Conservation (phyloP, 1,140 invertebrate genomes). For the Aleiodes sp. region DNA sequence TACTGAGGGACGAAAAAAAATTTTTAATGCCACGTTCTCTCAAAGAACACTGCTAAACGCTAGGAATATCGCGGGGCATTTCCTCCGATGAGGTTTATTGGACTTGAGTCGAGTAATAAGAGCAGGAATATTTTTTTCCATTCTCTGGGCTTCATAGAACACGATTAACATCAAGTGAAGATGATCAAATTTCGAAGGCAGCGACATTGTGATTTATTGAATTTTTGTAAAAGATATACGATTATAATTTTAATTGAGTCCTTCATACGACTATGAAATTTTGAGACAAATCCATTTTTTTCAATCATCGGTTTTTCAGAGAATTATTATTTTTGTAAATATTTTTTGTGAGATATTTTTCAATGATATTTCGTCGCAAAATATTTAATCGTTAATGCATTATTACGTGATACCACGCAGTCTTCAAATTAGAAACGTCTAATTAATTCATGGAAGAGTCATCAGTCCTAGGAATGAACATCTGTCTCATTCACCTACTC, state of each 20-base stretch:
- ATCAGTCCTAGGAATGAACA: slow-evolving; percentile 12
- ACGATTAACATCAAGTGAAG: not conserved
- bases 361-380: not conserved
- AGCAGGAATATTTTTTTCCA: not conserved
- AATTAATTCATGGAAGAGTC: slow-evolving; percentile 27
- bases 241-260: not conserved
- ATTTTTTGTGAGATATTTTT: not conserved
- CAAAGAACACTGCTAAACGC: not conserved
- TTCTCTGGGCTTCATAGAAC: not conserved
- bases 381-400: slow-evolving; percentile 19
- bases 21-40: not conserved
- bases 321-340: no score
- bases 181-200: not conserved
- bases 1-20: not conserved
- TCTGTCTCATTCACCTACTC: slow-evolving; percentile 6
- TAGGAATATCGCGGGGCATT: no score
- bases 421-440: slow-evolving; percentile 22
- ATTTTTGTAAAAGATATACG: not conserved
- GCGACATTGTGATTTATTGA: not conserved
- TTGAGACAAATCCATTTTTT: no score
- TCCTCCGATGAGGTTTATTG: not conserved
- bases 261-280: no score
- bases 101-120: not conserved
- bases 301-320: no score
- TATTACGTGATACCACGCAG: slow-evolving; percentile 12